These are phyloP conservation scores for Psilopogon haemacephalus DNA, from an alignment of 2,113 vertebrate genomes.

Conservation along the genomic window DNA sequence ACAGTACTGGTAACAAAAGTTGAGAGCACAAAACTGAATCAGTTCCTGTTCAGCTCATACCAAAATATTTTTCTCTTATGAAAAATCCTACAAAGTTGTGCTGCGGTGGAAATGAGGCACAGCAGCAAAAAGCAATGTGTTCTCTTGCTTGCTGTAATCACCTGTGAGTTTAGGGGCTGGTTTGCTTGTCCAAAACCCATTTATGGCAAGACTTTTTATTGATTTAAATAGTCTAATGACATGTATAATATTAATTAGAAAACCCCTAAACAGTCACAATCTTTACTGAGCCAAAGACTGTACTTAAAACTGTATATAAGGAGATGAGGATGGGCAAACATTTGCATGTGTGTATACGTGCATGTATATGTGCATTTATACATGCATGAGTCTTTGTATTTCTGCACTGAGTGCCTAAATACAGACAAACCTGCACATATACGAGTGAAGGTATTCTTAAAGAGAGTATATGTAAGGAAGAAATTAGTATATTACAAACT, in stretches of 20 bases:
- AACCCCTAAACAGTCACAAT: background rate
- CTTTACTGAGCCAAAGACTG: background rate
- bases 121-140: background rate
- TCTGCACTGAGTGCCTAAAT: background rate
- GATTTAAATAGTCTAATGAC: background rate
- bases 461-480: background rate
- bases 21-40: background rate
- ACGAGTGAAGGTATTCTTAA: background rate
- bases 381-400: background rate
- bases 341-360: rapidly evolving
- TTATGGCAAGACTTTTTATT: background rate
- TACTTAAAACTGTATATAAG: background rate
- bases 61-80: background rate
- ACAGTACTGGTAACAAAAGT: background rate
- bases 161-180: background rate
- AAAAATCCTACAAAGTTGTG: background rate
- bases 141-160: background rate
- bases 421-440: background rate
- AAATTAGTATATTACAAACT: background rate
- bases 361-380: background rate
- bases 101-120: background rate
- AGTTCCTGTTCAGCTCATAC: background rate
- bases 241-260: background rate
- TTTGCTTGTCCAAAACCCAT: background rate
- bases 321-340: background rate